Evolutionary conservation across 2,113 vertebrate species (phyloP), one percentile per base, ranked within the genome.

Genomic region (Platichthys stellatus): DNA sequence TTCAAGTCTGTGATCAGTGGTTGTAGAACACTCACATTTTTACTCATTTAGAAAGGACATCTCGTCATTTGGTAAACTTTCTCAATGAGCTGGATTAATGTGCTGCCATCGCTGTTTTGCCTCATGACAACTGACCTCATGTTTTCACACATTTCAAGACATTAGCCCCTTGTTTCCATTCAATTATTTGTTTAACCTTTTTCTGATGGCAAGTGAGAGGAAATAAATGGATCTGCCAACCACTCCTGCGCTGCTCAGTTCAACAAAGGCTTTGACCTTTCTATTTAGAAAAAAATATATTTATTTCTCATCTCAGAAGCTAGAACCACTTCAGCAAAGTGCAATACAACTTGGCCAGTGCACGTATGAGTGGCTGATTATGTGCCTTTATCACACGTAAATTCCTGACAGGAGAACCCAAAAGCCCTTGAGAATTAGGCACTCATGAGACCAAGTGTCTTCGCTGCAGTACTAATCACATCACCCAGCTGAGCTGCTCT

Each of bases 351-450:
- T 51, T 51, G 18, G 15, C 18, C 56, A 24, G 51, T 20, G 18
- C 4, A 31, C 31, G 31, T 31, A 31, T 7, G 31, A 31, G 31
- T 31, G 21, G 45, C 43, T 3, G 60, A 26, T 40, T 20, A 18
- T 8, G 2, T 14, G 21, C 40, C 24, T 21, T 23, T 20, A 18
- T 18, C 2, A 15, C 24, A 31, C 14, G 31, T 35, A 9, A 53
- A 2, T 40, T 61, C 8, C 8, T 8, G n/a, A 38, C 45, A 38
- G 45, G 49, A 56, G 38, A 24, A 21, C 11, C 49, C 5, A 0
- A 8, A 65, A 23, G 49, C 63, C 45, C 43, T 47, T 47, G 63
- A 43, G 40, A 65, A 49, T 65, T 26, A 65, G 24, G 43, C 28
- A 0, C 53, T 47, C 38, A 10, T 31, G 35, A 63, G 26, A 64